Base-by-base conservation (phyloP, 2,888 invertebrate species). In the Cataglyphis altisquamis region DNA sequence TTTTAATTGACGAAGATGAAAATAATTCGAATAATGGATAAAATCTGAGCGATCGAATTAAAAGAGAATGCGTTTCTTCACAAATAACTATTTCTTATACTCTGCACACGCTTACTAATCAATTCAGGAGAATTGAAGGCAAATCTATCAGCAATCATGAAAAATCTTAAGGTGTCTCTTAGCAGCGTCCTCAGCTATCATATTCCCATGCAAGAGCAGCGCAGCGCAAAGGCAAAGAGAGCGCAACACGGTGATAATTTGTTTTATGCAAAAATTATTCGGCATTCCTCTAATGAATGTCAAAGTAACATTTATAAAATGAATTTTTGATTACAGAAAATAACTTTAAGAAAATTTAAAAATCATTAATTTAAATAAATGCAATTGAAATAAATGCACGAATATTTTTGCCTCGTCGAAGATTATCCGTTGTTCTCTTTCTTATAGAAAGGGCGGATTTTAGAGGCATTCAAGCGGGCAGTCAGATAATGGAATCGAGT, bases 141-240 rank as follows among this genome's bases (percentile, higher is more conserved):
- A 25, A 92, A 92, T 86, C 63, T 88, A 75, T 91, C 92, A 75
- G 81, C 90, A 70, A 74, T 86, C 60, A 89, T 89, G 91, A 94
- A 93, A 92, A 93, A 93, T 89, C 93, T 92, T 88, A 93, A 94
- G 91, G 93, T 94, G 57, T 93, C 93, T 48, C 90, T 94, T 85
- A 94, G 94, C 93, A 94, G 94, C 60, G 93, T 94, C 39, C 91
- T 94, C 88, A 94, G 93, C 85, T 94, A 94, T 89, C 94, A 94
- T 84, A 91, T 94, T 84, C 94, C 94, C 12, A 88, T 89, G n/a
- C 92, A 94, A 85, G 91, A 92, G 67, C 92, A 93, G 81, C 92
- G 91, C 73, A 91, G 90, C 70, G 73, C 86, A 86, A 94, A 94
- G 88, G 90, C 90, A 29, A 94, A 94, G 85, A 92, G 93, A 84